Evolutionary conservation across 2,888 invertebrate genomes (phyloP), one percentile per base, ranked within the genome.

Genomic region (Aspidapion aeneum): DNA sequence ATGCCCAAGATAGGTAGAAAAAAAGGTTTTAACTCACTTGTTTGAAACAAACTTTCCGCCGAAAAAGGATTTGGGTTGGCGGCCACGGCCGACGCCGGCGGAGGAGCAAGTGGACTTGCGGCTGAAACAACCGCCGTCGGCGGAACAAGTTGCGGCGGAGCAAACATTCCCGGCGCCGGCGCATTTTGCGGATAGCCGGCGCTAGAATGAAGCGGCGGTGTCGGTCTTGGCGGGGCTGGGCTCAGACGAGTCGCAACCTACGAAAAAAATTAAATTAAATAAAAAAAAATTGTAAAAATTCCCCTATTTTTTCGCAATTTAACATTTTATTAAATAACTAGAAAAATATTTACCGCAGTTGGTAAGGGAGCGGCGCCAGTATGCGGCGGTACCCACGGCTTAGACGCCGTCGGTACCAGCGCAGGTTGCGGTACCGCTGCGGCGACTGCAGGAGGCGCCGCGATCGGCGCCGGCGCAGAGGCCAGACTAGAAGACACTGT

Each of bases 21-120:
- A n/a, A n/a, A n/a, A n/a, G n/a, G n/a, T n/a, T n/a, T n/a, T n/a
- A 69, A 70, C 89, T 90, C 84, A 87, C 90, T 93, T 71, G 91
- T 86, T 82, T 93, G 92, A 79, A 93, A 93, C 68, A 94, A 86
- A 73, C 92, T 93, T 79, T 94, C 93, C 5, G 93, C 93, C 12
- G 93, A 92, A 81, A 93, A 93, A 1, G 93, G 93, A 80, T 90
- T 92, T 7, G 92, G 90, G 75, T 91, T 90, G 60, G 87, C 81
- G 2, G 76, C 71, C 7, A 79, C 72, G 51, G 81, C 78, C 48
- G 83, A 80, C 57, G 65, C 61, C 5, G 83, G 82, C 5, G 83
- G 82, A 21, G 78, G 79, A 17, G 90, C 86, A 76, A 91, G 88
- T 73, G 90, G 83, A 66, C 77, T 67, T 85, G 88, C 69, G 85